Conservation (phyloP, 2,113 vertebrate species). For the Nematolebias whitei region DNA sequence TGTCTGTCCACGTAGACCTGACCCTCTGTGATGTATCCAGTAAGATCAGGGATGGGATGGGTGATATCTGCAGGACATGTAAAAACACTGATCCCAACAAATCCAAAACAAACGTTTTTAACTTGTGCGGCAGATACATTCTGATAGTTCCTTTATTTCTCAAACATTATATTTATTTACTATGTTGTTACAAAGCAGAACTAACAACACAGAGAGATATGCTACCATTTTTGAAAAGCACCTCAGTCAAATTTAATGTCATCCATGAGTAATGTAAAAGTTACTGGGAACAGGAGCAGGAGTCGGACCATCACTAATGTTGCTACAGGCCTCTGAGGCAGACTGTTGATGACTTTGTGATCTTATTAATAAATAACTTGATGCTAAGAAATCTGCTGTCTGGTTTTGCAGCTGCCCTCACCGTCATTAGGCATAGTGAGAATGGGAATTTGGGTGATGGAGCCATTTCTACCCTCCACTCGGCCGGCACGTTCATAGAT, state of each 20-base stretch:
- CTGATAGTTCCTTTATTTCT: too few relatives aligned
- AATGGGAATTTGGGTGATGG: conserved; percentile 85
- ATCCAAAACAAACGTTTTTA: neutral
- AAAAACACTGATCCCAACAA: neutral
- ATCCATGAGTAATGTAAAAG: too few relatives aligned
- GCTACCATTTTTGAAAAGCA: too few relatives aligned
- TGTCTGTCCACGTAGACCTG: conserved; percentile 85
- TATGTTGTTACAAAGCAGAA: too few relatives aligned
- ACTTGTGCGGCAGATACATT: too few relatives aligned
- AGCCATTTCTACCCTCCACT: conserved; percentile 82
- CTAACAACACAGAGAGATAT: too few relatives aligned
- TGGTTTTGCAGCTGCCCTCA: conserved; percentile 19
- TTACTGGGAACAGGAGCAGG: too few relatives aligned
- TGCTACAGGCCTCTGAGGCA: neutral
- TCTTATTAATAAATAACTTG: neutral
- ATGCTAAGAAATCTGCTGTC: neutral
- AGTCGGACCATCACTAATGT: too few relatives aligned
- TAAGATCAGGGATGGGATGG: conserved; percentile 86
- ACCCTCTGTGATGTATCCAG: conserved; percentile 86
- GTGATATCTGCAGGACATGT: conserved; percentile 78
- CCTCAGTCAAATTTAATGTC: too few relatives aligned
- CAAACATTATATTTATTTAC: too few relatives aligned
- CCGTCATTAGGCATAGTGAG: conserved; percentile 81
- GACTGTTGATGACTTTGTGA: neutral
- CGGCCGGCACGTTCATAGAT: conserved; percentile 81